Percentiles rank a stretch among this genome's conserved stretches.
phyloP scores from a whole-genome alignment of 2,888 invertebrate genomes.

The Holacanthella duospinosa region DNA sequence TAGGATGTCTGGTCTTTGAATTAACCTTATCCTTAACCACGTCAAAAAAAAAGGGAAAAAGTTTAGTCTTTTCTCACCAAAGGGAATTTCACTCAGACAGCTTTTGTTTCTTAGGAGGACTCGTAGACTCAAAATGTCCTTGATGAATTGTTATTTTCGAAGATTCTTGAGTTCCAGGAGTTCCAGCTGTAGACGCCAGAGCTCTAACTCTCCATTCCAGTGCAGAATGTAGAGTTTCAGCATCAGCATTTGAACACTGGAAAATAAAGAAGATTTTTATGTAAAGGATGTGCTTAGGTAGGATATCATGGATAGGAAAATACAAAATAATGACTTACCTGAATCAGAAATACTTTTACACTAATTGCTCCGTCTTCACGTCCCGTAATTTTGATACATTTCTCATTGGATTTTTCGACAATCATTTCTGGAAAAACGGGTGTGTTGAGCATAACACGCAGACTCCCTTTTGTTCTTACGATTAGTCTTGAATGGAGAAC shows the following conservation, averaged over 20 bases:
- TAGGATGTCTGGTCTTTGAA: too few relatives aligned
- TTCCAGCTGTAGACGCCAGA: background rate
- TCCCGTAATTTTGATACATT: constrained; percentile 69
- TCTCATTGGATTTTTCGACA: constrained; percentile 72
- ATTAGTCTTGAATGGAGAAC: constrained; percentile 66
- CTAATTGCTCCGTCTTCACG: constrained; percentile 39
- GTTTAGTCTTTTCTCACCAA: too few relatives aligned
- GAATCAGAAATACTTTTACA: constrained; percentile 74
- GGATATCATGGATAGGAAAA: too few relatives aligned
- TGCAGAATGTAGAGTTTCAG: constrained; percentile 21
- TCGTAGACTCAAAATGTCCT: background rate
- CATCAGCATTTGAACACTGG: constrained; percentile 17
- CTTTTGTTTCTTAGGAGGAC: too few relatives aligned
- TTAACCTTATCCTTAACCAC: too few relatives aligned
- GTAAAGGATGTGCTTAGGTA: too few relatives aligned
- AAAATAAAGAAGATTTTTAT: background rate
- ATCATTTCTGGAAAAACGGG: constrained; percentile 90
- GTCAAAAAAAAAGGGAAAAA: too few relatives aligned
- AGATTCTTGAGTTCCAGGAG: background rate
- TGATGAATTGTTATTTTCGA: background rate
- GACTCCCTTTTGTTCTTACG: constrained; percentile 76
- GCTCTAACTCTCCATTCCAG: constrained; percentile 19
- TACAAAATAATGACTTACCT: constrained; percentile 49
- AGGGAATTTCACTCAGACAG: too few relatives aligned
- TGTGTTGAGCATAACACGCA: constrained; percentile 81